Conservation (phyloP, 1,140 invertebrate genomes). For the Gryon sp. region DNA sequence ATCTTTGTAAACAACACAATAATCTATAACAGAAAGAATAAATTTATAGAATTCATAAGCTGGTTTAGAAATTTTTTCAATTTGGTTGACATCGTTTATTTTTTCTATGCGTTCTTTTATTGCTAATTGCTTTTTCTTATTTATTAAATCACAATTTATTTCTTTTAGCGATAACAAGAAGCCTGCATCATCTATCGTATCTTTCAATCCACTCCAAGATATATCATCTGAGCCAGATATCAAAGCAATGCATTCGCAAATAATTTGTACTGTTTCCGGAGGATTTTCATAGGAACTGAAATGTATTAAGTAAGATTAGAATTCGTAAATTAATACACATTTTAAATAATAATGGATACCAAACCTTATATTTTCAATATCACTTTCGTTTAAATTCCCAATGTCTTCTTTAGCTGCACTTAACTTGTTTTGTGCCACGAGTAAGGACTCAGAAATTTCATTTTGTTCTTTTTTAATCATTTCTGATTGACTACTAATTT, state of each 20-base stretch:
- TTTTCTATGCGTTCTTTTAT: slow-evolving; percentile 86
- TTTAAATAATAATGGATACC: background rate
- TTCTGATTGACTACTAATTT: slow-evolving; percentile 89
- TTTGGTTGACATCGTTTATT: slow-evolving; percentile 85
- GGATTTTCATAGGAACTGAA: slow-evolving; percentile 95
- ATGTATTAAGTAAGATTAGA: background rate
- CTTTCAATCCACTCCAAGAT: slow-evolving; percentile 93
- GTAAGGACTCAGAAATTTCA: slow-evolving; percentile 88
- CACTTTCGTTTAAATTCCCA: slow-evolving; percentile 89
- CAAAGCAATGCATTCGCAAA: slow-evolving; percentile 93
- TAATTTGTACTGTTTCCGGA: slow-evolving; percentile 90
- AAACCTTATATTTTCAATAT: slow-evolving; percentile 92
- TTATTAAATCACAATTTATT: slow-evolving; percentile 91
- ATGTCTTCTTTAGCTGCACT: slow-evolving; percentile 88
- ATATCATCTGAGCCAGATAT: slow-evolving; percentile 90
- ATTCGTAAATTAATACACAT: background rate
- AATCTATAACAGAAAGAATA: slow-evolving; percentile 90
- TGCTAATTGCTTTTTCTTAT: slow-evolving; percentile 84
- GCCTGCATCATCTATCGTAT: slow-evolving; percentile 92
- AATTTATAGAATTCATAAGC: slow-evolving; percentile 91
- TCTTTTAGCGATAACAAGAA: slow-evolving; percentile 90
- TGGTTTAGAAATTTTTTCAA: slow-evolving; percentile 87
- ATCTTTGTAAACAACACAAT: slow-evolving; percentile 90
- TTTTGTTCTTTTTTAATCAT: slow-evolving; percentile 89
- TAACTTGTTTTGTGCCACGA: slow-evolving; percentile 88